phyloP scores from a whole-genome alignment of 2,797 vertebrate species.

The Trichosurus vulpecula region DNA sequence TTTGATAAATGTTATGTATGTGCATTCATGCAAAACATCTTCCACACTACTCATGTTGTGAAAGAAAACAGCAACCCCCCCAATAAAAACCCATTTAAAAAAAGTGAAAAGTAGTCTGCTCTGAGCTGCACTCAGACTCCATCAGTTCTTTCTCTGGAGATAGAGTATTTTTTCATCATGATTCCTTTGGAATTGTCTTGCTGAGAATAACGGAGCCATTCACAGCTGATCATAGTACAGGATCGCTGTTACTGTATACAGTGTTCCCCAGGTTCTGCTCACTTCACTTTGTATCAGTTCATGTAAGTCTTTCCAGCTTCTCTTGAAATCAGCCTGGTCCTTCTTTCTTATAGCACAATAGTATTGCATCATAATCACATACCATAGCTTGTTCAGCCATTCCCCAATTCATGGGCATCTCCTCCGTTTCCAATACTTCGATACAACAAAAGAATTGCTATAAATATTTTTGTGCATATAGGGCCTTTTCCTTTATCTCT shows the following conservation, averaged over 20 bases:
- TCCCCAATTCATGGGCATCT: background rate
- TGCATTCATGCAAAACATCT: background rate
- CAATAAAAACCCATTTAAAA: background rate
- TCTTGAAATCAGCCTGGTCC: background rate
- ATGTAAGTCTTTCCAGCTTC: background rate
- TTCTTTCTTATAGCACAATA: background rate
- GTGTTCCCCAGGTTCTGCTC: background rate
- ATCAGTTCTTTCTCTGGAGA: background rate
- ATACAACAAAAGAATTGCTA: background rate
- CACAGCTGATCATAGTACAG: background rate
- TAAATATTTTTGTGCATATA: background rate
- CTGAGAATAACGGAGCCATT: background rate
- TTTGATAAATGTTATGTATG: background rate
- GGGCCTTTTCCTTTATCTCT: background rate
- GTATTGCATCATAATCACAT: background rate
- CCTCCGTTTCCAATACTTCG: background rate
- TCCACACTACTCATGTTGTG: background rate
- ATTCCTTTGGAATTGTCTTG: background rate
- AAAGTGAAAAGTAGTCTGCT: background rate
- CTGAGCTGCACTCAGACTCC: background rate
- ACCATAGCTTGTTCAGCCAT: background rate
- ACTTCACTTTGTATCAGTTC: background rate
- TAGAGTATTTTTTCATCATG: background rate
- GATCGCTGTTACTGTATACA: background rate
- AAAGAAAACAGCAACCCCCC: background rate